Conservation (phyloP, 2,888 invertebrate species). For the Metellina segmentata region DNA sequence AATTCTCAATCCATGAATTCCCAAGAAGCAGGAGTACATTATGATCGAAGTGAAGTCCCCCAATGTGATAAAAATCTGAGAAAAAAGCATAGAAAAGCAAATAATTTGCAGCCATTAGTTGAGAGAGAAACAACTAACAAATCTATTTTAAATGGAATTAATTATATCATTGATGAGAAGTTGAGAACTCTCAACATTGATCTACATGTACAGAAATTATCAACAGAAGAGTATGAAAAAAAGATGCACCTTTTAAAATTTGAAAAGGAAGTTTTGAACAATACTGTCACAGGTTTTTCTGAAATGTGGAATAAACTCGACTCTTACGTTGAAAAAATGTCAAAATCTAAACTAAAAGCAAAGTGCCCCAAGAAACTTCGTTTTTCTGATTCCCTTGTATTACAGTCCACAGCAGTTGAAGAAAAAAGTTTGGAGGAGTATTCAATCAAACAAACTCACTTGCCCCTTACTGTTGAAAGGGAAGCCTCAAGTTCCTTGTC, state of each 20-base stretch:
- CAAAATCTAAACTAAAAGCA: conserved; percentile 11
- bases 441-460: neutral
- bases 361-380: conserved; percentile 9
- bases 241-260: conserved; percentile 45
- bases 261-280: conserved; percentile 4
- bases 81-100: neutral
- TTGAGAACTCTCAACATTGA: conserved; percentile 12
- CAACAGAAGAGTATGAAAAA: conserved; percentile 32
- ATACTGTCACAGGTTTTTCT: conserved; percentile 17
- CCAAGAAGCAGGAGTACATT: neutral
- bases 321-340: conserved; percentile 17
- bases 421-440: neutral
- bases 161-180: conserved; percentile 39
- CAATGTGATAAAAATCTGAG: neutral
- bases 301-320: conserved; percentile 19
- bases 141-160: neutral
- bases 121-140: neutral
- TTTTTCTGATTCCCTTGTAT: conserved; percentile 18
- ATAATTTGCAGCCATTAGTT: neutral
- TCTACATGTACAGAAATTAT: conserved; percentile 13
- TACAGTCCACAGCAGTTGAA: neutral
- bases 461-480: neutral
- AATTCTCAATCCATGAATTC: neutral
- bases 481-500: neutral
- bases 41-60: neutral